Evolutionary conservation across 2,888 invertebrate species (phyloP), one percentile per base, ranked within the genome.

Genomic region (Tineola bisselliella): DNA sequence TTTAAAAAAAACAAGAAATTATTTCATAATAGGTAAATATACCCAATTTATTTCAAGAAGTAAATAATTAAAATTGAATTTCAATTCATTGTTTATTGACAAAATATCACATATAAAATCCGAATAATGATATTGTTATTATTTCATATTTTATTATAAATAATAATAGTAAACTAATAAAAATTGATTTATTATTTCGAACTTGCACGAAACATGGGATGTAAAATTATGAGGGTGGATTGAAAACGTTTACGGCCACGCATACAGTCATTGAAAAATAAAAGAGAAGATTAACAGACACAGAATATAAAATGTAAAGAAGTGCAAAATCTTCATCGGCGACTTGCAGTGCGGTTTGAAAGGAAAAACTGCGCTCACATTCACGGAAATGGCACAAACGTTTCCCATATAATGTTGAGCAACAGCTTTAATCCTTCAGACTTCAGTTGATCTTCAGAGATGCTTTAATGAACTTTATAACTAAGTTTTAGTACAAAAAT

Each of bases 41-140:
- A 48, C 48, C 48, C 48, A 15, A 48, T 48, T 48, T 48, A 48
- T 48, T 48, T 48, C 48, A 48, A 48, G 48, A 48, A 5, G 10
- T 48, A 48, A 8, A 44, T 44, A 17, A 48, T 48, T 48, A 48
- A 13, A 48, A 48, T 15, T 48, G 3, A 2, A 48, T 17, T 48
- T 48, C 17, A 48, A 8, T 15, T n/a, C 2, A 48, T 48, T 48
- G 48, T 48, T 48, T 17, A 48, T 48, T 17, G 48, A 48, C 48
- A 48, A 48, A 48, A 48, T 48, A 48, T 48, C 48, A 48, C 48
- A 48, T 48, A 3, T 5, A 2, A n/a, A 43, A 43, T 43, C 43
- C 43, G 13, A 43, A 25, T 25, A 38, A 38, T 38, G 3, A 12
- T 38, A 38, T 10, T 38, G n/a, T 12, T 12, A 38, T 10, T 10